Evolutionary conservation across 2,888 invertebrate genomes (phyloP), one percentile per base, ranked within the genome.

Genomic region (Cantharis flavilabris): DNA sequence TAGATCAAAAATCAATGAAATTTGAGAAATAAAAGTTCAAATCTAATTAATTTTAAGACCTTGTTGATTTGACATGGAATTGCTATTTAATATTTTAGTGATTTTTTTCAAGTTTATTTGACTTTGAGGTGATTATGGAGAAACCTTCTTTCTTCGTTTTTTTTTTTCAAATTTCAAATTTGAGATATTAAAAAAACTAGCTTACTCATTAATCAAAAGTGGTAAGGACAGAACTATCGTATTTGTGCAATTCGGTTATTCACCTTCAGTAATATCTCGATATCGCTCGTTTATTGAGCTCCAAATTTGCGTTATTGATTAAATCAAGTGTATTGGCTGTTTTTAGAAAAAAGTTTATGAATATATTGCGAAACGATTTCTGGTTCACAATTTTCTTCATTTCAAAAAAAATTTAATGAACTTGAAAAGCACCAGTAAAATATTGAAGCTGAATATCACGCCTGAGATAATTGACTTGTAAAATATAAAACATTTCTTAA

Each of bases 401-500:
- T n/a, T 49, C 2, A 49, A 49, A n/a, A 33, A n/a, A n/a, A n/a
- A n/a, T 3, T 49, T 49, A 49, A 49, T 49, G 49, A 49, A 49
- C 49, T 49, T 49, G 49, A 49, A 49, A 49, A 49, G 49, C 49
- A 7, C 49, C 49, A 49, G n/a, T 49, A n/a, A 49, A 49, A 49
- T 49, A 49, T 49, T 49, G 13, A 23, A 65, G 23, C 18, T 16
- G 23, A 20, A 65, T 20, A 65, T 65, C 23, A n/a, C 65, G 65
- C 10, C 23, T 18, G 65, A 18, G 23, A 65, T 23, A 69, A 69
- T 69, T 69, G 14, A 69, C 26, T 69, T 69, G 10, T 69, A 28
- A 49, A 49, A 49, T 49, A 49, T 49, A 49, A 49, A 49, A 49
- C 49, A 49, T 49, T 49, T 49, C 49, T 49, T 80, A 81, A 84